Evolutionary conservation across 2,113 vertebrate genomes (phyloP).

Genomic region (Poeciliopsis turrubarensis): DNA sequence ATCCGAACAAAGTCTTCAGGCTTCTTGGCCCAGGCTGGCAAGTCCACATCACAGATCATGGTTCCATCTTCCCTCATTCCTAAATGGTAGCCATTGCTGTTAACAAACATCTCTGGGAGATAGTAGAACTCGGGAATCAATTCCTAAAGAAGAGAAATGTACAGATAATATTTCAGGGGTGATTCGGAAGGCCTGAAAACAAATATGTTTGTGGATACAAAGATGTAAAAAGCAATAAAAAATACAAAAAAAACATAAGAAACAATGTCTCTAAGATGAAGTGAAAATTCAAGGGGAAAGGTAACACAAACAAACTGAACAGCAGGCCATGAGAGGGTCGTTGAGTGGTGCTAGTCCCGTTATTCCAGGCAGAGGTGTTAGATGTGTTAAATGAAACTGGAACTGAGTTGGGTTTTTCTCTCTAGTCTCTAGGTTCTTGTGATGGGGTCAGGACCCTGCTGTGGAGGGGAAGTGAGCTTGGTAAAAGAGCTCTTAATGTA

Average conservation of each 20-base stretch:
- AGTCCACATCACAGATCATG: slow-evolving; percentile 90
- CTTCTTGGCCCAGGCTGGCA: slow-evolving; percentile 95
- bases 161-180: slow-evolving; percentile 4
- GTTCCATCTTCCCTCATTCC: slow-evolving; percentile 89
- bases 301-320: slow-evolving; percentile 72
- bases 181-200: slow-evolving; percentile 27
- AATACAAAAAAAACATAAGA: not conserved
- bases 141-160: slow-evolving; percentile 79
- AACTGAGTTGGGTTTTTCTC: slow-evolving; percentile 55
- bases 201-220: slow-evolving; percentile 8
- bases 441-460: slow-evolving; percentile 68
- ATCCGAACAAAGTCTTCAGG: slow-evolving; percentile 97
- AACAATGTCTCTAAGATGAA: slow-evolving; percentile 40
- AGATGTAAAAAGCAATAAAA: not conserved
- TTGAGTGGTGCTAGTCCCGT: slow-evolving; percentile 63
- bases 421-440: slow-evolving; percentile 58
- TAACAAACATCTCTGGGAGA: slow-evolving; percentile 98
- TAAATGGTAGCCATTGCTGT: slow-evolving; percentile 92
- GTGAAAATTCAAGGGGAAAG: slow-evolving; percentile 66
- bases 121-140: slow-evolving; percentile 98
- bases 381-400: slow-evolving; percentile 72
- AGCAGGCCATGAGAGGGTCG: slow-evolving; percentile 47
- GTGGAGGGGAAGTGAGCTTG: slow-evolving; percentile 46
- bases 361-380: slow-evolving; percentile 69
- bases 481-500: slow-evolving; percentile 43